Evolutionary conservation across 2,113 vertebrate species (phyloP).

Genomic region (Plotosus lineatus): DNA sequence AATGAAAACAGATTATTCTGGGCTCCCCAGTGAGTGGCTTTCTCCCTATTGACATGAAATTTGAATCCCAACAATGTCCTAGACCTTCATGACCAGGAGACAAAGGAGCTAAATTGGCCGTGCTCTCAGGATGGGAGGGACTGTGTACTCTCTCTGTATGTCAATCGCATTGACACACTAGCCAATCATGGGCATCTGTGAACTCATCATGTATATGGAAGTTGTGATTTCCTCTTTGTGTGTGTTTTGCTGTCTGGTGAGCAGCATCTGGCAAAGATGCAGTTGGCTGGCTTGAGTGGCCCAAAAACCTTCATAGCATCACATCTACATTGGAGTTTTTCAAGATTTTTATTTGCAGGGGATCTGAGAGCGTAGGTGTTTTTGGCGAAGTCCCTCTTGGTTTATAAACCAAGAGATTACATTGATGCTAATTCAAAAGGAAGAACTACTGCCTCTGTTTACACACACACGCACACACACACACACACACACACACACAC

Average conservation of each 20-base stretch:
- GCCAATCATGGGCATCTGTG: background rate
- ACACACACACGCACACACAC: background rate
- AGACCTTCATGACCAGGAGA: background rate
- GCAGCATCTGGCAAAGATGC: background rate
- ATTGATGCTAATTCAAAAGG: slow-evolving; percentile 6
- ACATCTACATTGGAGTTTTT: background rate
- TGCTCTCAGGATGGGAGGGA: background rate
- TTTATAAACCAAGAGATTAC: background rate
- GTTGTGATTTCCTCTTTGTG: background rate
- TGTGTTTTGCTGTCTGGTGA: background rate
- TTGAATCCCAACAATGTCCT: background rate
- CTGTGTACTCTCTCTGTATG: background rate
- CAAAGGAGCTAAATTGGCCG: background rate
- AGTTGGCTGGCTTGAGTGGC: background rate
- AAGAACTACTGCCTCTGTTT: background rate
- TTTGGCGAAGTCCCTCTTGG: background rate
- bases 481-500: slow-evolving; percentile 12
- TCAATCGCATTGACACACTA: background rate
- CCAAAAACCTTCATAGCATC: background rate
- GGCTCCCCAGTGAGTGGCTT: background rate
- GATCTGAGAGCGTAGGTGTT: background rate
- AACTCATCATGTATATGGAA: background rate
- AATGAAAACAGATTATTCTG: too few relatives aligned
- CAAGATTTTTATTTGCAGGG: background rate
- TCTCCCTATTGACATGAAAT: background rate